Conservation (phyloP, 2,888 invertebrate species). For the Odontocerum albicorne region DNA sequence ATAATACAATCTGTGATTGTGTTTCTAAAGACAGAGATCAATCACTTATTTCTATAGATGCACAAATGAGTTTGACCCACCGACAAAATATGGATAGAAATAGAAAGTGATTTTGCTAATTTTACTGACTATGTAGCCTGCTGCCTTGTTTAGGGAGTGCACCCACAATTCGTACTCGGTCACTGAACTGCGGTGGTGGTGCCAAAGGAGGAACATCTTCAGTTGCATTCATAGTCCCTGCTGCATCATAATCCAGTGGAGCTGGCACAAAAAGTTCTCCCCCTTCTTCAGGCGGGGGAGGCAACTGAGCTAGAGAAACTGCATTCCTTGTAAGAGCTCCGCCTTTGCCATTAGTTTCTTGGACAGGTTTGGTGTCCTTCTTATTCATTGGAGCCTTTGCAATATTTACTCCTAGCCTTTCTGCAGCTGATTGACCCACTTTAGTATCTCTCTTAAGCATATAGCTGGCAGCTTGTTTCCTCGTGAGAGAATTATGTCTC, state of each 20-base stretch:
- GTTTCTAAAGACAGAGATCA: too few relatives aligned
- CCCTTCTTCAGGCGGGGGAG: constrained; percentile 76
- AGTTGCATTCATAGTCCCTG: constrained; percentile 44
- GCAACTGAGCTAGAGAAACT: constrained; percentile 76
- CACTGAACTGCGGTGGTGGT: constrained; percentile 90
- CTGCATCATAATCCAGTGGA: constrained; percentile 58
- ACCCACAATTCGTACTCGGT: constrained; percentile 82
- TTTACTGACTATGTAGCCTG: constrained; percentile 51
- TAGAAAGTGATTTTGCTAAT: neutral
- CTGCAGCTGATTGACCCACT: constrained; percentile 48
- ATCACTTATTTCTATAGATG: too few relatives aligned
- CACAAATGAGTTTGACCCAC: too few relatives aligned
- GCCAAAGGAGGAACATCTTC: constrained; percentile 60
- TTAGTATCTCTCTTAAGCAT: constrained; percentile 52
- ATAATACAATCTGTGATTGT: too few relatives aligned
- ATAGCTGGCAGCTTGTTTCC: constrained; percentile 62
- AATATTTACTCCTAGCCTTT: constrained; percentile 51
- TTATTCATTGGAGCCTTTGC: constrained; percentile 44
- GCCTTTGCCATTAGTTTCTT: constrained; percentile 41
- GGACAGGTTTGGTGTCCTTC: constrained; percentile 17
- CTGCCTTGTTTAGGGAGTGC: constrained; percentile 74
- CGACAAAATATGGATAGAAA: constrained; percentile 4
- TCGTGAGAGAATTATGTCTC: constrained; percentile 64
- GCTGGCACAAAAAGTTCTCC: constrained; percentile 64
- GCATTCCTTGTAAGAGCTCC: constrained; percentile 65